Evolutionary conservation across 2,797 vertebrate species (phyloP), one percentile per base, ranked within the genome.

Genomic region (Bradypodion ventrale): DNA sequence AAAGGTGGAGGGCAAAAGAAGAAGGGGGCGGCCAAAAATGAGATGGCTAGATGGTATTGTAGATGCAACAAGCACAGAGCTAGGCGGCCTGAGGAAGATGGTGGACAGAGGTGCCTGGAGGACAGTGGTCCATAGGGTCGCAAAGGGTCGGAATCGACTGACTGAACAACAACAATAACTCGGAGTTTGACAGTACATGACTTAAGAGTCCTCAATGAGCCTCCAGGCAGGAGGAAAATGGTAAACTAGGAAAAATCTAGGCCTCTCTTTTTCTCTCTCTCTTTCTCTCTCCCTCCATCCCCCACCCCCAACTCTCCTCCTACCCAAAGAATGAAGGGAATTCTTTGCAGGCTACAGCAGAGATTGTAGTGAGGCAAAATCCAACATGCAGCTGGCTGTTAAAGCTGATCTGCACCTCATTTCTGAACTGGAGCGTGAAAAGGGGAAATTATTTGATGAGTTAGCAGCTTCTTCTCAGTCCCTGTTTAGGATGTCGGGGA

Each of bases 311-410:
- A 42, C 52, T 44, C 23, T 62, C 76, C 42, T 77, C 68, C 75
- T 32, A 21, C n/a, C 65, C 40, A 84, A 87, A 86, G 90, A 90
- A 92, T 85, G 85, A 90, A 90, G 89, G 78, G 88, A 93, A 91
- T 91, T 84, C 37, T 75, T 32, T 9, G 44, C 60, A 73, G 76
- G 86, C 2, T 65, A 65, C 25, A 82, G 68, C 87, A 85, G 62
- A 82, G 69, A 29, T 44, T 8, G 9, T 32, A 73, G 35, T 73
- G 74, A 84, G 83, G 23, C 74, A 69, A 83, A 83, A 84, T 78
- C 79, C 93, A 84, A 88, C 73, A 81, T 0, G 1, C 66, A 65
- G 60, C 85, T 78, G 83, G 78, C 65, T 16, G 35, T 35, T 65
- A 56, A 70, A 75, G 80, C 76, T 13, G 78, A 80, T 21, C 42